Base-by-base conservation (phyloP, 1,140 invertebrate species). In the Linepithema humile region DNA sequence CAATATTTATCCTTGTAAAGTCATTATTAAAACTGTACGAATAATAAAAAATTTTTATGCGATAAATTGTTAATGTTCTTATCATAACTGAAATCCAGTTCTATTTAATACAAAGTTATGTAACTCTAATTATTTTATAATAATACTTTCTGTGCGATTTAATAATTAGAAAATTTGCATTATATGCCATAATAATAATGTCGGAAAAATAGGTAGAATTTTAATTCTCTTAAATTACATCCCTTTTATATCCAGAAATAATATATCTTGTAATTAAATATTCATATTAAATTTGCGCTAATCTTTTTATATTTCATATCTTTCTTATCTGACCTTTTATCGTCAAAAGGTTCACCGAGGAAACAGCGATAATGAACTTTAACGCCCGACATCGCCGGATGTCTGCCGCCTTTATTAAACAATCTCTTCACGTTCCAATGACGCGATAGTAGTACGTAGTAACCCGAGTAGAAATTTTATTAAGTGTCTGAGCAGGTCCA, bases 401-500 rank as follows among this genome's bases (percentile, higher is more conserved):
- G 32, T 75, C 15, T 48, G 12, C 32, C 57, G 1, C n/a, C 9
- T 35, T 80, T 53, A 65, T 38, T 55, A 43, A 70, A 12, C 35
- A 20, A 43, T 80, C 35, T 40, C 5, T 78, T 78, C 23, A 69
- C 32, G 62, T 69, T 55, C 57, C 48, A 23, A 29, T 70, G 38
- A 70, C 20, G 20, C 4, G 29, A 60, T n/a, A n/a, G 10, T 6
- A 2, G 17, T 12, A 32, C 15, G n/a, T 15, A n/a, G n/a, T n/a
- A n/a, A n/a, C n/a, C n/a, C n/a, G n/a, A n/a, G n/a, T n/a, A n/a
- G n/a, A n/a, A n/a, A n/a, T n/a, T n/a, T n/a, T n/a, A n/a, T n/a
- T n/a, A n/a, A n/a, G n/a, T n/a, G n/a, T n/a, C n/a, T n/a, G n/a
- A n/a, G n/a, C n/a, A n/a, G n/a, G n/a, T n/a, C n/a, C n/a, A n/a